phyloP scores from a whole-genome alignment of 2,888 invertebrate species.

The Eristalis pertinax region DNA sequence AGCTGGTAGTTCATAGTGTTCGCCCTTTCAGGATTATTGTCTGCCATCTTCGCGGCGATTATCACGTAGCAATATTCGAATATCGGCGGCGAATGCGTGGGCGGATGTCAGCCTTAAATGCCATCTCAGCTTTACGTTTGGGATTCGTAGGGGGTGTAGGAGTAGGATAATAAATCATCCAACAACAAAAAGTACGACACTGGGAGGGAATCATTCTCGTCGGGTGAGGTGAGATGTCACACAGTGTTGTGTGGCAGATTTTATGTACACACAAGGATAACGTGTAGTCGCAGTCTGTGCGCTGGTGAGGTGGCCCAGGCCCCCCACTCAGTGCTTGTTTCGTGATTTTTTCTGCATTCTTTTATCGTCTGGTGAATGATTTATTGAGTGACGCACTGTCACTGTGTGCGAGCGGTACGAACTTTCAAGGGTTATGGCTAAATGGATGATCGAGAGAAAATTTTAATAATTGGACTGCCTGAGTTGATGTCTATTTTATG shows the following conservation, averaged over 20 bases:
- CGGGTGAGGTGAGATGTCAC: constrained; percentile 53
- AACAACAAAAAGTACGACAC: neutral
- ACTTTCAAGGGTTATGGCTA: constrained; percentile 40
- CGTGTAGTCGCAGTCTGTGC: neutral
- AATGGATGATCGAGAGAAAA: constrained; percentile 56
- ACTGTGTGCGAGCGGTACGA: constrained; percentile 12
- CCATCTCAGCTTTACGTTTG: constrained; percentile 38
- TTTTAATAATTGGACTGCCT: constrained; percentile 63
- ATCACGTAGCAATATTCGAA: constrained; percentile 42
- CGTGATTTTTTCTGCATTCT: constrained; percentile 12
- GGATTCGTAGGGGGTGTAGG: no score
- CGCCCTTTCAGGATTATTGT: constrained; percentile 57
- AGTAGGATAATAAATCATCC: constrained; percentile 53
- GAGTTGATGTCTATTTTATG: constrained; percentile 55
- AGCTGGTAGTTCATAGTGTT: constrained; percentile 38
- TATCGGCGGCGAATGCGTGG: neutral
- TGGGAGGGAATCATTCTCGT: constrained; percentile 11
- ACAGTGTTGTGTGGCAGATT: constrained; percentile 20
- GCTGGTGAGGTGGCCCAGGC: neutral
- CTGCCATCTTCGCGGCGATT: constrained; percentile 55
- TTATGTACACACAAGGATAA: constrained; percentile 40
- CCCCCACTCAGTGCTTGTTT: constrained; percentile 23
- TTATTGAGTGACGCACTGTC: constrained; percentile 66
- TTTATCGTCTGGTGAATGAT: constrained; percentile 57
- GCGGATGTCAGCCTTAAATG: constrained; percentile 11